Evolutionary conservation across 2,113 vertebrate genomes (phyloP), one percentile per base, ranked within the genome.

Genomic region (Mastomys natalensis): DNA sequence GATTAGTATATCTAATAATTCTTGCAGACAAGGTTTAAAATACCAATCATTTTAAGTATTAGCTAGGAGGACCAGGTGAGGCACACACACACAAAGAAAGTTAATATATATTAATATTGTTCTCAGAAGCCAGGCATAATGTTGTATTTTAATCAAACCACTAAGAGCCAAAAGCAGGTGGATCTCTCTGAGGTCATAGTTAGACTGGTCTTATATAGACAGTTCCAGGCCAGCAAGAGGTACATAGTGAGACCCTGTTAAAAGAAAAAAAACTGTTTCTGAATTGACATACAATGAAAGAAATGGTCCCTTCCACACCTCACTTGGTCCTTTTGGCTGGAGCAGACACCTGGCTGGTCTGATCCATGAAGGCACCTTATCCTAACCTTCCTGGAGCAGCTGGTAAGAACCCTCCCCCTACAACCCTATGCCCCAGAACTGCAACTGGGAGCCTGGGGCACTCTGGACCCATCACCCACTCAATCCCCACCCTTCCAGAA

Each of bases 1-100:
- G n/a, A 8, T 40, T 40, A 73, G 53, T 40, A 60, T 77, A 87
- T 78, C 73, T 76, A 74, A 87, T 96, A 93, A 81, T 91, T 85
- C 91, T 88, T 97, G 10, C 10, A 15, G 4, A 92, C 0, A 92
- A 76, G 24, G 43, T 64, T 90, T 84, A 87, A 74, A 89, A 90
- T 74, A 55, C 8, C 15, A 74, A 43, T 4, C 5, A 90, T 92
- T 85, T 82, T 85, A 73, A 92, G 1, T 95, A 76, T 74, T 90
- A 89, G 53, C 11, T 87, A 5, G 8, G 37, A 74, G 31, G 64
- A 31, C 53, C 24, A 53, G 48, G 22, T 74, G 19, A 82, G 7
- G 74, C 72, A 0, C 22, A 82, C 45, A 95, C 53, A 87, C 82
- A 60, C 21, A 60, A 89, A 78, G 19, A 34, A 58, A 26, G 31